These are phyloP conservation scores for Turdus rufiventris DNA, from an alignment of 2,113 vertebrate genomes.

Conservation along the genomic window DNA sequence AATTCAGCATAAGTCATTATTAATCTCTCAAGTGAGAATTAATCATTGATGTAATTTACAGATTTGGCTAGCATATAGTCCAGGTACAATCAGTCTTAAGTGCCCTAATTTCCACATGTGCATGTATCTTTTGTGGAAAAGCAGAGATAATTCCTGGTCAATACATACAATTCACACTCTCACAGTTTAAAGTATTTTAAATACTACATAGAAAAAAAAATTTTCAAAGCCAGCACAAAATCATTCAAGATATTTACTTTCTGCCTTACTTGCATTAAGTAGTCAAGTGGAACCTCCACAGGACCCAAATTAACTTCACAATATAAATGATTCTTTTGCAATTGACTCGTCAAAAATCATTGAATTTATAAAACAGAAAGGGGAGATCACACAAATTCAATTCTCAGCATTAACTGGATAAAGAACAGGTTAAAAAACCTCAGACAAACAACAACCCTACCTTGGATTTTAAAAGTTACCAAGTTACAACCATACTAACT, in stretches of 20 bases:
- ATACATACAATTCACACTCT: not conserved
- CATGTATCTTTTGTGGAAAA: not conserved
- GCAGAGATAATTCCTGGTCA: not conserved
- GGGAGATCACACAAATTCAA: not conserved
- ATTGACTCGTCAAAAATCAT: not conserved
- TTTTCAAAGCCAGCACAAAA: not conserved
- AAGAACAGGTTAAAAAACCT: not conserved
- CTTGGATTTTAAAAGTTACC: rapidly evolving
- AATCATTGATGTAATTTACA: not conserved
- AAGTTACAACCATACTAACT: not conserved
- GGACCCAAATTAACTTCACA: not conserved
- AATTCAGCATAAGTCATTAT: not conserved
- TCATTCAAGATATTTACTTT: not conserved
- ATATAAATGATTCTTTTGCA: not conserved
- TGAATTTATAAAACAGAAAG: not conserved
- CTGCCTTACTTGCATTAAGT: not conserved
- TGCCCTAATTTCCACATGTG: not conserved
- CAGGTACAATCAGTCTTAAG: not conserved
- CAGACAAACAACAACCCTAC: rapidly evolving
- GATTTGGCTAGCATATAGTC: not conserved
- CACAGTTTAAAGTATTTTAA: not conserved
- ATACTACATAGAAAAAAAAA: too few species aligned
- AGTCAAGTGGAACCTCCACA: not conserved
- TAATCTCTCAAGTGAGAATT: not conserved
- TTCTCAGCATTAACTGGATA: rapidly evolving